Evolutionary conservation across 2,888 invertebrate genomes (phyloP).

Genomic region (Mystacides longicornis): DNA sequence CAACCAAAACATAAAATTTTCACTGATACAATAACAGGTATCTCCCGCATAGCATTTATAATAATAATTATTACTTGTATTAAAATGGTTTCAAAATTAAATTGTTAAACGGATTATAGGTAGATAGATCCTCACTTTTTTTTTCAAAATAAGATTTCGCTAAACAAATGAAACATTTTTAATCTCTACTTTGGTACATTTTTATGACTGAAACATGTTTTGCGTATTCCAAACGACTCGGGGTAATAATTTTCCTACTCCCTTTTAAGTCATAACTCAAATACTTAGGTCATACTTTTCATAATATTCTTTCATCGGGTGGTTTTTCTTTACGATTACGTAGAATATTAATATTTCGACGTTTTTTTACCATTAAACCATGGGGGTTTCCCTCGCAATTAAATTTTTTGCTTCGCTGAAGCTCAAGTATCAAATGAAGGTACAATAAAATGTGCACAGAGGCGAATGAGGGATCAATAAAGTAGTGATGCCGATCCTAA

Average conservation of each 20-base stretch:
- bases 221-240: neutral
- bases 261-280: neutral
- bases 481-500: no score
- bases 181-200: no score
- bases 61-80: no score
- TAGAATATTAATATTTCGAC: neutral
- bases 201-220: neutral
- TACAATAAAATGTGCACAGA: conserved; percentile 16
- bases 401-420: conserved; percentile 14
- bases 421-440: conserved; percentile 17
- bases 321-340: conserved; percentile 1
- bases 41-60: no score
- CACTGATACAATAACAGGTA: no score
- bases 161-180: no score
- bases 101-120: no score
- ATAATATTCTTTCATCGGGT: neutral
- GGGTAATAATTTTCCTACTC: neutral
- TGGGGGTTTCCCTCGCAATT: conserved; percentile 2
- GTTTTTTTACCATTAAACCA: neutral
- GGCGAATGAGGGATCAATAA: no score
- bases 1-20: no score
- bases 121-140: no score
- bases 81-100: no score
- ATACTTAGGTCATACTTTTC: neutral
- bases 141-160: no score